Evolutionary conservation across 2,888 invertebrate genomes (phyloP).

Genomic region (Sesamia inferens): DNA sequence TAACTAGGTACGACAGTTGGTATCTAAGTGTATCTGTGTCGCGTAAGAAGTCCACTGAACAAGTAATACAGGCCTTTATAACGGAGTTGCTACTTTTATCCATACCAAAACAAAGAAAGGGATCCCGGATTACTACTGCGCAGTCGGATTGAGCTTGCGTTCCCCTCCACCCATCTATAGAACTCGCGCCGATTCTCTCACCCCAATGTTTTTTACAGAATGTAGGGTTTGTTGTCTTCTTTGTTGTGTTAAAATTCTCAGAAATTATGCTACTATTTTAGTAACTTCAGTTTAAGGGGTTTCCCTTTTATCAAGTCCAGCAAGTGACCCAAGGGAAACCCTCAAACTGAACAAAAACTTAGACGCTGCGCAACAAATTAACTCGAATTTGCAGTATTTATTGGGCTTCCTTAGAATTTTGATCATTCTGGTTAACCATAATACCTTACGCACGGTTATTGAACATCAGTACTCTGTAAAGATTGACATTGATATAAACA

Average conservation of each 20-base stretch:
- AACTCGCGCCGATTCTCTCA: constrained; percentile 32
- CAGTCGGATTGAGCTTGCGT: constrained; percentile 48
- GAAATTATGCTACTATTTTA: constrained; percentile 48
- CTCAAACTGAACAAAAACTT: constrained; percentile 20
- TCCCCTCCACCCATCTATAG: constrained; percentile 40
- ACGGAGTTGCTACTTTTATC: constrained; percentile 40
- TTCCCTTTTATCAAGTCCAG: neutral
- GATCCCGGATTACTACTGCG: constrained; percentile 55
- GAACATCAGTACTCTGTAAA: constrained; percentile 32
- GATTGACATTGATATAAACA: constrained; percentile 41
- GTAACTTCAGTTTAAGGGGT: constrained; percentile 9
- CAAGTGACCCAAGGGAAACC: constrained; percentile 38
- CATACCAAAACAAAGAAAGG: constrained; percentile 61
- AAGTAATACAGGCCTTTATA: constrained; percentile 31
- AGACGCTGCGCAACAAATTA: constrained; percentile 17
- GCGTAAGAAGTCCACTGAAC: constrained; percentile 1
- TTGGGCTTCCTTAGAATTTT: constrained; percentile 38
- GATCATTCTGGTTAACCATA: constrained; percentile 11
- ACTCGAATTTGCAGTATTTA: constrained; percentile 25
- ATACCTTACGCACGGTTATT: constrained; percentile 19
- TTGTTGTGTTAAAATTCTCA: constrained; percentile 42
- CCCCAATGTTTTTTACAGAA: constrained; percentile 43
- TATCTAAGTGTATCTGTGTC: constrained; percentile 9
- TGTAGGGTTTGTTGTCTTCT: constrained; percentile 23
- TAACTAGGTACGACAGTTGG: constrained; percentile 12